phyloP scores from a whole-genome alignment of 1,140 invertebrate species.

The Holcopasites calliopsidis region DNA sequence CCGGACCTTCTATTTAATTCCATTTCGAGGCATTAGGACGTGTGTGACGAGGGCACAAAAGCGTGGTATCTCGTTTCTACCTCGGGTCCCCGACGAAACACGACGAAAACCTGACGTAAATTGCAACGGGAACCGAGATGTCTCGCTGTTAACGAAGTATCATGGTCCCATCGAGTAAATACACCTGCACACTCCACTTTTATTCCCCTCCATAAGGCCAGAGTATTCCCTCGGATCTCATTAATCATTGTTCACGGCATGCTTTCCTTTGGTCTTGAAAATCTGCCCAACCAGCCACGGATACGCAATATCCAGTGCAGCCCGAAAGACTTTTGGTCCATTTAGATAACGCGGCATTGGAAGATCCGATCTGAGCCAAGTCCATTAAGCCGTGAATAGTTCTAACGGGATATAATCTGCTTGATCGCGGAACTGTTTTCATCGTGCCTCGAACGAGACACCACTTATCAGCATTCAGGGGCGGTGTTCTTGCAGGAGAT shows the following conservation, averaged over 20 bases:
- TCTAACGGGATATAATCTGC: slow-evolving; percentile 11
- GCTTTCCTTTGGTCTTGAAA: not conserved
- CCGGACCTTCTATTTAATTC: slow-evolving; percentile 13
- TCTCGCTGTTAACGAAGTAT: not conserved
- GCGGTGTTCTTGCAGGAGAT: slow-evolving; percentile 29
- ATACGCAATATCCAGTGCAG: not conserved
- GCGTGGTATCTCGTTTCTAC: slow-evolving; percentile 10
- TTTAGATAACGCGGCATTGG: not conserved
- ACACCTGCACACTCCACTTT: not conserved
- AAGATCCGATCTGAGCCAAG: slow-evolving; percentile 4
- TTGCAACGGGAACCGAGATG: not conserved
- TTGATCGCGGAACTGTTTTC: not conserved
- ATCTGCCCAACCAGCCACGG: not conserved
- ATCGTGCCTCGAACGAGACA: not conserved
- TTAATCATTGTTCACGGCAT: not conserved
- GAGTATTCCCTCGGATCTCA: not conserved
- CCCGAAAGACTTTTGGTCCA: not conserved
- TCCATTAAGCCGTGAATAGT: slow-evolving; percentile 8
- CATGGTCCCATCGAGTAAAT: not conserved
- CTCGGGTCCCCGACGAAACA: not conserved
- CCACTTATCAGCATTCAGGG: not conserved
- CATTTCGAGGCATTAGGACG: slow-evolving; percentile 15
- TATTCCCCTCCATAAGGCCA: not conserved
- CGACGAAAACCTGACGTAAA: not conserved
- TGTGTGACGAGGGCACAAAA: not conserved